These are phyloP conservation scores for Brachionus asplanchnoidis DNA, from an alignment of 1,140 invertebrate genomes.

Conservation along the genomic window DNA sequence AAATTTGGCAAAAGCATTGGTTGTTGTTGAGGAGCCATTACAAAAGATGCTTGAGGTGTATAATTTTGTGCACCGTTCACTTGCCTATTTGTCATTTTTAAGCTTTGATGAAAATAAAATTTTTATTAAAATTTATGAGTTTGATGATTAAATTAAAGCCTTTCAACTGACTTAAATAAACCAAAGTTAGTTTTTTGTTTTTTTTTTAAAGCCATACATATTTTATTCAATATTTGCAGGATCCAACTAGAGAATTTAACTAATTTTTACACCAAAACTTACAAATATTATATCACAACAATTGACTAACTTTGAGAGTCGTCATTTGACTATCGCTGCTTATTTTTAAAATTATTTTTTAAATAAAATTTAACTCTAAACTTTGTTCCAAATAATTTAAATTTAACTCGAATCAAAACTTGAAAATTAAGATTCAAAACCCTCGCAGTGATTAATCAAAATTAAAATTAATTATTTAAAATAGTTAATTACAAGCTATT, in stretches of 20 bases:
- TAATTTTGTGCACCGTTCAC: neutral
- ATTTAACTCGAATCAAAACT: neutral
- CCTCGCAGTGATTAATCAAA: neutral
- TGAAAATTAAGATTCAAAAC: neutral
- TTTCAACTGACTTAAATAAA: neutral
- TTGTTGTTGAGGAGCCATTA: neutral
- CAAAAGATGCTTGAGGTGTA: slow-evolving; percentile 3
- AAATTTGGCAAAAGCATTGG: neutral
- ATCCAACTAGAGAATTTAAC: neutral
- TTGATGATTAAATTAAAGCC: neutral
- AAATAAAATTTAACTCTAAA: no score
- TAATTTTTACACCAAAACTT: neutral
- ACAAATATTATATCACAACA: neutral
- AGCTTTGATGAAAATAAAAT: neutral
- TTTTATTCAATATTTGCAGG: neutral
- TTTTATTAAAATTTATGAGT: neutral
- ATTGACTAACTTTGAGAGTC: neutral
- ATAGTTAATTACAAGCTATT: neutral
- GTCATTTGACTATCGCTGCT: neutral
- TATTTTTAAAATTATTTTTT: no score
- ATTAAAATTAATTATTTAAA: neutral
- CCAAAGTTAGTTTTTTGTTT: neutral
- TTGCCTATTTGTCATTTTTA: slow-evolving; percentile 5
- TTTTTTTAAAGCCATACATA: neutral
- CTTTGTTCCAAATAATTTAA: no score